Evolutionary conservation across 2,888 invertebrate species (phyloP), one percentile per base, ranked within the genome.

Genomic region (Lepidocyrtoides sp.): DNA sequence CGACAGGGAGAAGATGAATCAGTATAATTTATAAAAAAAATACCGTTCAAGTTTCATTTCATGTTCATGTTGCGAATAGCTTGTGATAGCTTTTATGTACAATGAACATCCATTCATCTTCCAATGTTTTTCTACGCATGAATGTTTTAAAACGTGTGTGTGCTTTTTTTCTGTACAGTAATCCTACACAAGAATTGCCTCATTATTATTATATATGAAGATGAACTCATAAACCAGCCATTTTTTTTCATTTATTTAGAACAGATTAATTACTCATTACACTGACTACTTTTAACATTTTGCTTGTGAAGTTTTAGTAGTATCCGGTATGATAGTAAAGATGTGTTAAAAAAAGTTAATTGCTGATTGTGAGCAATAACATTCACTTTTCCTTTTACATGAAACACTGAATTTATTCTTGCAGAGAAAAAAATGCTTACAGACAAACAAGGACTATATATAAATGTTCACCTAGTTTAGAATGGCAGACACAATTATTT

Each of bases 1-100:
- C 85, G 85, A 57, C 85, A 75, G 44, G 63, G 14, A 1, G 12
- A 83, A 83, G 69, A 85, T 85, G 72, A 85, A 85, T 36, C n/a
- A n/a, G 41, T 57, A 20, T n/a, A 72, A 72, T 32, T 85, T 26
- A 36, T 14, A 32, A 69, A 69, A n/a, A n/a, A n/a, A n/a, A n/a
- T 5, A 8, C 32, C 32, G 41, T 36, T 69, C n/a, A 41, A n/a
- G n/a, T n/a, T n/a, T n/a, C n/a, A n/a, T n/a, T n/a, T n/a, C n/a
- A n/a, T n/a, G n/a, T n/a, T n/a, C n/a, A n/a, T n/a, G n/a, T n/a
- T n/a, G n/a, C n/a, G n/a, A n/a, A n/a, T n/a, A n/a, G n/a, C n/a
- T n/a, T n/a, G n/a, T n/a, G n/a, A n/a, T n/a, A n/a, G n/a, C n/a
- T n/a, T 36, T 69, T 66, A 69, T 17, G 10, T 8, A 14, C n/a